phyloP scores from a whole-genome alignment of 2,113 vertebrate species.

The Plestiodon gilberti region DNA sequence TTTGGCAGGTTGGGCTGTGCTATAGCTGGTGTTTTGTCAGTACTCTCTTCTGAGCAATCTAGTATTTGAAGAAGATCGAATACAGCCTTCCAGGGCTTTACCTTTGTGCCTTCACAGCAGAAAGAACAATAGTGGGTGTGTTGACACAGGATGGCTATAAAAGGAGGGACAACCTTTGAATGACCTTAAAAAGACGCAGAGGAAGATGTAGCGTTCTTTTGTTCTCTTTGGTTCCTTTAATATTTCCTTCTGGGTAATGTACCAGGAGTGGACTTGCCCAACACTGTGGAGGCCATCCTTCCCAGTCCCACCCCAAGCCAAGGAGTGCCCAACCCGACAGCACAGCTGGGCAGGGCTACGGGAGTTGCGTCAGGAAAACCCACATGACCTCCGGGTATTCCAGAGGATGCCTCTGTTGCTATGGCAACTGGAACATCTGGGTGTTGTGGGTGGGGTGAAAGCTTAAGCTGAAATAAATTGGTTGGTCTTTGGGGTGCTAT shows the following conservation, averaged over 20 bases:
- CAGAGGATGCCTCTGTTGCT: neutral
- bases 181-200: neutral
- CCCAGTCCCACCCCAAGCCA: no score
- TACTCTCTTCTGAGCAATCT: neutral
- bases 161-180: neutral
- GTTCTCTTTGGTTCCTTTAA: slow-evolving; percentile 20
- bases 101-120: neutral
- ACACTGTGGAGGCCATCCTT: no score
- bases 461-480: no score
- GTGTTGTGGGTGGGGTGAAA: no score
- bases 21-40: neutral
- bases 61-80: neutral
- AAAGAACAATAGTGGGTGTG: neutral
- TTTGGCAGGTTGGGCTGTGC: neutral
- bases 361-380: no score
- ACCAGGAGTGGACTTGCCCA: no score
- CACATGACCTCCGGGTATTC: no score
- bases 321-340: no score
- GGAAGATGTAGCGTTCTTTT: neutral
- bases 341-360: no score
- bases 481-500: no score
- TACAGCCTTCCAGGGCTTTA: neutral
- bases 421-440: no score
- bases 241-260: neutral
- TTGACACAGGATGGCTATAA: slow-evolving; percentile 1